Conservation (phyloP, 1,140 invertebrate genomes). For the Drosophila mayri region DNA sequence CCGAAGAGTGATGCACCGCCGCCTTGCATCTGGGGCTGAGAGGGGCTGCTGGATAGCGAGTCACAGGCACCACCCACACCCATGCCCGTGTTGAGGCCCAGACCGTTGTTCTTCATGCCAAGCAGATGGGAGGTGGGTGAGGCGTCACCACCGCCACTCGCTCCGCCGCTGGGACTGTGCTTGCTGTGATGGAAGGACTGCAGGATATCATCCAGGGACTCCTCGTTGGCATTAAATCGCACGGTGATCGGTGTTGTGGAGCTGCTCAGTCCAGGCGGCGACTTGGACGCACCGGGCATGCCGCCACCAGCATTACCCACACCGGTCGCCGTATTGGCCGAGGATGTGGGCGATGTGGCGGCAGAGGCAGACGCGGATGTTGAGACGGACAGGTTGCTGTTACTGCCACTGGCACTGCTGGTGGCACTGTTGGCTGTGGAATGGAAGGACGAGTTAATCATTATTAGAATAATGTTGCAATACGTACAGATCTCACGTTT, state of each 20-base stretch:
- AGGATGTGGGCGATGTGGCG: constrained; percentile 69
- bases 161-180: constrained; percentile 64
- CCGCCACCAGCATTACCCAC: not conserved
- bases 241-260: constrained; percentile 80
- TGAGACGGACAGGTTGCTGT: constrained; percentile 68
- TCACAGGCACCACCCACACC: constrained; percentile 65
- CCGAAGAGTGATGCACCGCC: constrained; percentile 53
- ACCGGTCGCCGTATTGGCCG: constrained; percentile 24
- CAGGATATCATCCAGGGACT: constrained; percentile 80
- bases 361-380: constrained; percentile 58
- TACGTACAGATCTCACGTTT: not conserved
- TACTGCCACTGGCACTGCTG: constrained; percentile 72
- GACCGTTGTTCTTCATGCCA: constrained; percentile 70
- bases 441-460: not conserved
- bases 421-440: constrained; percentile 53
- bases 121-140: constrained; percentile 63
- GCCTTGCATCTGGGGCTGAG: constrained; percentile 63
- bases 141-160: constrained; percentile 57
- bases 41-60: constrained; percentile 77
- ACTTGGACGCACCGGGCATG: constrained; percentile 38
- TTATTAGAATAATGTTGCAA: not conserved
- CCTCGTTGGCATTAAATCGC: constrained; percentile 82
- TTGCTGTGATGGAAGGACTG: constrained; percentile 78
- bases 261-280: constrained; percentile 63
- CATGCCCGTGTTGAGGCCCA: constrained; percentile 54